phyloP scores from a whole-genome alignment of 2,797 vertebrate species.

The Tamandua tetradactyla region DNA sequence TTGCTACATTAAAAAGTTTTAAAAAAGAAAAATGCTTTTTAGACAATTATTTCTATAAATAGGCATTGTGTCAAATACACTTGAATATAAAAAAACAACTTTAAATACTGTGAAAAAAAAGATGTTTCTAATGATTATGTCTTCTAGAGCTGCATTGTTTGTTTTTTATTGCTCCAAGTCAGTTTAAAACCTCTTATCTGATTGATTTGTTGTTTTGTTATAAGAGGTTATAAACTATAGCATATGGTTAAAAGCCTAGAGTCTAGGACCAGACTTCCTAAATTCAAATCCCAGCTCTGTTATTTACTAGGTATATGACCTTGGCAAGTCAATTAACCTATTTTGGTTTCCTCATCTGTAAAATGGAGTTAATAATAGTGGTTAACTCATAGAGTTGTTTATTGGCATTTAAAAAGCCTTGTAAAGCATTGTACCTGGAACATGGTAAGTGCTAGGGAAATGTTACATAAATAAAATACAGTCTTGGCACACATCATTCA shows the following conservation, averaged over 20 bases:
- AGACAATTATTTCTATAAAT: slow-evolving; percentile 8
- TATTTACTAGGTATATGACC: neutral
- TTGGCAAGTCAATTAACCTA: neutral
- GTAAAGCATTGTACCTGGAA: neutral
- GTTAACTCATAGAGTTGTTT: neutral
- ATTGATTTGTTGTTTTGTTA: neutral
- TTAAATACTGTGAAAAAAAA: neutral
- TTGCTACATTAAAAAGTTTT: too few species aligned
- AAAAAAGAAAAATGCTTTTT: neutral
- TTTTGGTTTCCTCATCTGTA: slow-evolving; percentile 23
- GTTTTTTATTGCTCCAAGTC: neutral
- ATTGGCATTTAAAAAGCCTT: slow-evolving; percentile 3
- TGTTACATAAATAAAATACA: neutral
- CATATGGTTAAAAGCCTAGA: neutral
- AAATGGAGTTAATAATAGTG: slow-evolving; percentile 5
- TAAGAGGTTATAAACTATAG: neutral
- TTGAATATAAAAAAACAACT: slow-evolving; percentile 7
- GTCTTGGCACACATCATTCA: neutral
- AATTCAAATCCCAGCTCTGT: neutral
- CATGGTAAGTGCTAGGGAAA: neutral
- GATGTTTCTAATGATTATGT: neutral
- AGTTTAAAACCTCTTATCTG: slow-evolving; percentile 21
- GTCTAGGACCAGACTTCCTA: neutral
- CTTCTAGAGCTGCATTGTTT: neutral
- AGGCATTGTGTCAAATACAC: neutral